Evolutionary conservation across 1,140 invertebrate species (phyloP).

Genomic region (Temnothorax curvispinosus): DNA sequence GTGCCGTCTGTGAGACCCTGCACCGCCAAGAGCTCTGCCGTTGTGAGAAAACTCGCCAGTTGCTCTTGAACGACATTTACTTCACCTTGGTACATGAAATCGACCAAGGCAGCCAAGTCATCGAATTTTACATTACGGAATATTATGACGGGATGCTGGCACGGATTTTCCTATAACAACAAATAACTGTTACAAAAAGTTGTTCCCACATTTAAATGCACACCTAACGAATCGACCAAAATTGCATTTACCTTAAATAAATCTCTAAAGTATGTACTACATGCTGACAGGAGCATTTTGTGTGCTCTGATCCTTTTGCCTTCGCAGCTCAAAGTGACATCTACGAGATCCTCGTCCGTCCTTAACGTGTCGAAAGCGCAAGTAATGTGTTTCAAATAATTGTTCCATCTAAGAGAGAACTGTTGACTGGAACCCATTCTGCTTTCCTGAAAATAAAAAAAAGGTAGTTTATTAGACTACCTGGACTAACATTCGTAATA

Average conservation of each 20-base stretch:
- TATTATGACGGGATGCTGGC: conserved; percentile 94
- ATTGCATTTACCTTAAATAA: conserved; percentile 88
- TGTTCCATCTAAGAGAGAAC: conserved; percentile 92
- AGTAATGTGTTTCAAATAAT: conserved; percentile 91
- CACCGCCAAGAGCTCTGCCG: conserved; percentile 88
- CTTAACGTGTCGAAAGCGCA: conserved; percentile 92
- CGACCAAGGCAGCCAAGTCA: conserved; percentile 92
- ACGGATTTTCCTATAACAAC: conserved; percentile 90
- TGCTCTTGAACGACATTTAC: conserved; percentile 89
- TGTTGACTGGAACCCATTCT: conserved; percentile 88
- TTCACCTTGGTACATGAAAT: conserved; percentile 93
- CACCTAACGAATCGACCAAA: neutral
- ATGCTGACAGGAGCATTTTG: conserved; percentile 94
- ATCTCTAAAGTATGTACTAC: conserved; percentile 93
- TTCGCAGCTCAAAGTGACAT: conserved; percentile 94
- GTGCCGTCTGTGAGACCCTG: conserved; percentile 88
- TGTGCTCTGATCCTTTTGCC: conserved; percentile 93
- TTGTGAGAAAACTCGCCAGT: conserved; percentile 88
- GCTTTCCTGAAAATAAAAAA: conserved; percentile 69
- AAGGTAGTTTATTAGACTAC: neutral
- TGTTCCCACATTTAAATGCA: neutral
- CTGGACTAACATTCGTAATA: neutral
- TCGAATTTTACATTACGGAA: conserved; percentile 93
- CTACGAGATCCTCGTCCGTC: conserved; percentile 92
- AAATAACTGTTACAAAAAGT: neutral